These are phyloP conservation scores for Ylistrum balloti DNA, from an alignment of 1,140 invertebrate species.

Conservation along the genomic window DNA sequence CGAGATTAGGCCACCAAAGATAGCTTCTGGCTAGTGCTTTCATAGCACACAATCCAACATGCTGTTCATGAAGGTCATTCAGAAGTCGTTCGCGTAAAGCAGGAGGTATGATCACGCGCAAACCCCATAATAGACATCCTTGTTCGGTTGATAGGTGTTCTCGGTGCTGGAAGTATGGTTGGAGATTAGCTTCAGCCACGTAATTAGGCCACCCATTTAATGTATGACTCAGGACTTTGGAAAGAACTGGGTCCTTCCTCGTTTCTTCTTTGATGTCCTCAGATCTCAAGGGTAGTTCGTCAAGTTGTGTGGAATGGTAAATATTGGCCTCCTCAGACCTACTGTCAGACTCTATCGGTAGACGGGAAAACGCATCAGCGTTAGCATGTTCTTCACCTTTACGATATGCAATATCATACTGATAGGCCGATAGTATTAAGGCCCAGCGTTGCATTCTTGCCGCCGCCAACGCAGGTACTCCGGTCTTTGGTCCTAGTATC, in stretches of 20 bases:
- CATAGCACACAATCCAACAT: too few species aligned
- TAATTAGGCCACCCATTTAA: constrained; percentile 53
- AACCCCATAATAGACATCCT: constrained; percentile 54
- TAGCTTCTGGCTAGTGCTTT: too few species aligned
- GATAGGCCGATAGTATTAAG: constrained; percentile 68
- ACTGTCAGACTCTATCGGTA: too few species aligned
- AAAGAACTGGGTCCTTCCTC: too few species aligned
- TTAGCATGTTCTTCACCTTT: too few species aligned
- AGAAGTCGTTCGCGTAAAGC: constrained; percentile 81
- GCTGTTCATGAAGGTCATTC: constrained; percentile 47
- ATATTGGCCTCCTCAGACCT: too few species aligned
- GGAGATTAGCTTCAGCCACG: not conserved
- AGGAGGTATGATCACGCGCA: too few species aligned
- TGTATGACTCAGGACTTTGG: constrained; percentile 38
- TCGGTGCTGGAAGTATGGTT: too few species aligned
- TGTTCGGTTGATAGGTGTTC: constrained; percentile 47
- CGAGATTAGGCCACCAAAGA: too few species aligned
- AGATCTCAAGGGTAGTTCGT: constrained; percentile 49
- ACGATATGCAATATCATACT: constrained; percentile 49
- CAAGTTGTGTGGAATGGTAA: constrained; percentile 44
- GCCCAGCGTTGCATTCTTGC: constrained; percentile 70
- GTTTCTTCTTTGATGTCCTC: constrained; percentile 49
- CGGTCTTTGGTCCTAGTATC: constrained; percentile 76
- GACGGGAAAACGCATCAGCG: too few species aligned
- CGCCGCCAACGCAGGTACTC: constrained; percentile 76